Evolutionary conservation across 1,140 invertebrate species (phyloP).

Genomic region (Drosophila carrolli): DNA sequence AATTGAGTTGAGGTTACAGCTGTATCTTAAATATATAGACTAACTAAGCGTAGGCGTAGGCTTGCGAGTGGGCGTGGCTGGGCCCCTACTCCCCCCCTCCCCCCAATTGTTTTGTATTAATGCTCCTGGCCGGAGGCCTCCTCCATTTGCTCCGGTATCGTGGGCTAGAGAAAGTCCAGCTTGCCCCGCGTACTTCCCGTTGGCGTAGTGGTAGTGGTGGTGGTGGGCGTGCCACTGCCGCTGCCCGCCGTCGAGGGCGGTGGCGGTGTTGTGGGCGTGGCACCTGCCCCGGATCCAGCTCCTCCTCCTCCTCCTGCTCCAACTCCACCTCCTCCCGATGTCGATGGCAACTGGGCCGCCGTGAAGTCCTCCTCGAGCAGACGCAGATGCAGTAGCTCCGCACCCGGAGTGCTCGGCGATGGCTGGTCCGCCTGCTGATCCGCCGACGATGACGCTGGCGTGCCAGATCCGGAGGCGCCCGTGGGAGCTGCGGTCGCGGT

Average conservation of each 20-base stretch:
- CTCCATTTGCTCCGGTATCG: conserved; percentile 60
- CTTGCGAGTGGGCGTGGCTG: conserved; percentile 45
- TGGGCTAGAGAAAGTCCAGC: conserved; percentile 84
- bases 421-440: conserved; percentile 13
- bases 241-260: conserved; percentile 19
- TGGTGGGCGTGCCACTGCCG: conserved; percentile 40
- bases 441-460: conserved; percentile 22
- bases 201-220: conserved; percentile 48
- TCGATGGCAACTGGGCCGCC: conserved; percentile 47
- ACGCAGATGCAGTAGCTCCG: conserved; percentile 68
- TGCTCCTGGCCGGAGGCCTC: conserved; percentile 55
- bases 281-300: conserved; percentile 1
- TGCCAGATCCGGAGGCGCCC: conserved; percentile 69
- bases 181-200: conserved; percentile 60
- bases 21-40: conserved; percentile 50
- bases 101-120: conserved; percentile 1
- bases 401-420: conserved; percentile 9
- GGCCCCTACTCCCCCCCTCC: conserved; percentile 8
- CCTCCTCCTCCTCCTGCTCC: conserved; percentile 3
- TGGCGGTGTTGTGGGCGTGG: conserved; percentile 46
- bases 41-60: conserved; percentile 70
- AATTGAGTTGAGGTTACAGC: conserved; percentile 38
- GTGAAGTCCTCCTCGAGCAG: conserved; percentile 77
- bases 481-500: conserved; percentile 39
- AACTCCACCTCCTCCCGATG: conserved; percentile 14